phyloP scores from a whole-genome alignment of 2,113 vertebrate species.

The Electrona antarctica region DNA sequence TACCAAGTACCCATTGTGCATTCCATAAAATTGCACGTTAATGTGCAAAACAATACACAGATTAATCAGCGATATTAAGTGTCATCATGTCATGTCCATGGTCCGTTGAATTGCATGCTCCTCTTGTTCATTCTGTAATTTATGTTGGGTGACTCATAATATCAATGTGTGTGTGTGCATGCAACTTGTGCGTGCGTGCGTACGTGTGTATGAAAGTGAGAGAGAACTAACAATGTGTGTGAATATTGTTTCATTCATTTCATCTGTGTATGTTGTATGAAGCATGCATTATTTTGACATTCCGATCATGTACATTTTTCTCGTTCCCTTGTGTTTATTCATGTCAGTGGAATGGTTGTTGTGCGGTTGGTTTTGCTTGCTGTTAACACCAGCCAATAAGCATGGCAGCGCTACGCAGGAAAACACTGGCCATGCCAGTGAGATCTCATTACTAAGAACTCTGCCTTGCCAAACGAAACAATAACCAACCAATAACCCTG shows the following conservation, averaged over 20 bases:
- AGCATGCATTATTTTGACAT: slow-evolving; percentile 40
- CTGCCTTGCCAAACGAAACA: neutral
- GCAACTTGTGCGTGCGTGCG: neutral
- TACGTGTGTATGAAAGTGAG: slow-evolving; percentile 10
- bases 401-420: slow-evolving; percentile 34
- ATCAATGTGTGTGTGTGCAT: too few species aligned
- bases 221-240: slow-evolving; percentile 15
- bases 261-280: slow-evolving; percentile 37
- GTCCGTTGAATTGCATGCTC: slow-evolving; percentile 71
- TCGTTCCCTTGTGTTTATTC: slow-evolving; percentile 51
- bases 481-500: neutral
- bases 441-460: neutral
- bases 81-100: slow-evolving; percentile 25
- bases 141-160: slow-evolving; percentile 52
- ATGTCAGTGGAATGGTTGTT: slow-evolving; percentile 43
- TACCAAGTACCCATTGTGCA: slow-evolving; percentile 9
- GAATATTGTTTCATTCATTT: slow-evolving; percentile 50
- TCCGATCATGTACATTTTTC: slow-evolving; percentile 38
- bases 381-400: slow-evolving; percentile 12
- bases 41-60: too few species aligned
- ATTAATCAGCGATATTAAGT: slow-evolving; percentile 23
- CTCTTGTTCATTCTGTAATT: slow-evolving; percentile 41
- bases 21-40: too few species aligned
- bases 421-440: slow-evolving; percentile 7
- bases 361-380: slow-evolving; percentile 10